These are phyloP conservation scores for Ichneumoninae sp. DNA, from an alignment of 2,888 invertebrate species.

Conservation along the genomic window DNA sequence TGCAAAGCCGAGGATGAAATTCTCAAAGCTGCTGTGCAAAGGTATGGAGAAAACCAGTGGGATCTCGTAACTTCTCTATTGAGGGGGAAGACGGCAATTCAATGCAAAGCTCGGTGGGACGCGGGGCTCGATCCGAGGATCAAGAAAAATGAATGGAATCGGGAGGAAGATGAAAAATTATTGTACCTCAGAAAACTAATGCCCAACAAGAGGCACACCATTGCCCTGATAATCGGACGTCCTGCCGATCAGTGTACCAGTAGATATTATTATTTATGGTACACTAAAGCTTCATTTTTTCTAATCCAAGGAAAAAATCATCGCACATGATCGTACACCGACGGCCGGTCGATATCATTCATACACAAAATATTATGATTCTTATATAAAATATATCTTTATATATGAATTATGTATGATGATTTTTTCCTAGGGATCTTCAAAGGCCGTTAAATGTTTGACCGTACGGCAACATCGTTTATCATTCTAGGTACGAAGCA, in stretches of 20 bases:
- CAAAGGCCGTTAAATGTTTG: neutral
- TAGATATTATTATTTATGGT: constrained; percentile 97
- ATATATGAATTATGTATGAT: too few relatives aligned
- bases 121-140: constrained; percentile 99
- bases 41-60: constrained; percentile 99
- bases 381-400: neutral
- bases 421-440: too few relatives aligned
- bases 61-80: constrained; percentile 98
- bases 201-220: constrained; percentile 99
- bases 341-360: constrained; percentile 16
- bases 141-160: constrained; percentile 99
- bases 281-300: constrained; percentile 83
- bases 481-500: neutral
- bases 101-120: constrained; percentile 99
- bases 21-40: constrained; percentile 99
- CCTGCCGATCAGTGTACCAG: constrained; percentile 99
- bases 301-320: constrained; percentile 45
- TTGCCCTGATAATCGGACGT: constrained; percentile 98
- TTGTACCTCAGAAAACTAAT: constrained; percentile 98
- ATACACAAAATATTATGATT: constrained; percentile 84
- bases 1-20: constrained; percentile 99
- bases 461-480: neutral
- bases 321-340: too few relatives aligned
- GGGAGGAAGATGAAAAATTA: constrained; percentile 99
- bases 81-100: constrained; percentile 99